Evolutionary conservation across 1,140 invertebrate genomes (phyloP).

Genomic region (Pararge aegeria): DNA sequence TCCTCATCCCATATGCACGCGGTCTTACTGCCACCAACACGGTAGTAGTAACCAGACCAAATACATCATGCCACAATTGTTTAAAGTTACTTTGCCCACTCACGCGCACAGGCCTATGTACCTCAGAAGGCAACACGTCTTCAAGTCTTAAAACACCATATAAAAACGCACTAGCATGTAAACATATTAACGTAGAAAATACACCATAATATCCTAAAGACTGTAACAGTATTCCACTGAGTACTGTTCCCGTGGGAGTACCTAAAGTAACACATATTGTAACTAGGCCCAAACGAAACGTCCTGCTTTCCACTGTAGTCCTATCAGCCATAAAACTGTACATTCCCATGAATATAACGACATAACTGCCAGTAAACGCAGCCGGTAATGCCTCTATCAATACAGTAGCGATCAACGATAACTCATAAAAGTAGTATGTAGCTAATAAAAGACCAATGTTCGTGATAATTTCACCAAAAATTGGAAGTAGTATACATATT

Average conservation of each 20-base stretch:
- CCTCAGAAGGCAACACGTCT: slow-evolving; percentile 49
- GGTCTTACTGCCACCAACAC: slow-evolving; percentile 71
- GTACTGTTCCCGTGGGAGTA: slow-evolving; percentile 67
- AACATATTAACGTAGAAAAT: slow-evolving; percentile 56
- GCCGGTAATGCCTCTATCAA: slow-evolving; percentile 81
- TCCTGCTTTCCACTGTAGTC: slow-evolving; percentile 80
- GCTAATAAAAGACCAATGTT: slow-evolving; percentile 66
- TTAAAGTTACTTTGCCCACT: slow-evolving; percentile 33
- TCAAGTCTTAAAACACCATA: slow-evolving; percentile 64
- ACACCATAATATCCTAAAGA: slow-evolving; percentile 67
- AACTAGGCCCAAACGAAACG: slow-evolving; percentile 80
- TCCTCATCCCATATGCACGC: slow-evolving; percentile 57
- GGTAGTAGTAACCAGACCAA: slow-evolving; percentile 71
- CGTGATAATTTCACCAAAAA: slow-evolving; percentile 81
- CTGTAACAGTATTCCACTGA: slow-evolving; percentile 62
- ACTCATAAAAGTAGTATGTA: slow-evolving; percentile 72
- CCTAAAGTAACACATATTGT: slow-evolving; percentile 75
- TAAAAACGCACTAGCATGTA: slow-evolving; percentile 53
- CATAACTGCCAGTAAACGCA: slow-evolving; percentile 79
- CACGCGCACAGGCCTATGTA: slow-evolving; percentile 25
- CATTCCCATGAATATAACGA: slow-evolving; percentile 82
- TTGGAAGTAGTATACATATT: slow-evolving; percentile 82
- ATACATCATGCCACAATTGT: slow-evolving; percentile 49
- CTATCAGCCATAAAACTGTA: slow-evolving; percentile 82
- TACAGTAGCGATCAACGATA: slow-evolving; percentile 78